Percentiles rank a stretch among this genome's conserved stretches.
phyloP scores from a whole-genome alignment of 2,797 vertebrate species.

The Melanotaenia maccullochi region DNA sequence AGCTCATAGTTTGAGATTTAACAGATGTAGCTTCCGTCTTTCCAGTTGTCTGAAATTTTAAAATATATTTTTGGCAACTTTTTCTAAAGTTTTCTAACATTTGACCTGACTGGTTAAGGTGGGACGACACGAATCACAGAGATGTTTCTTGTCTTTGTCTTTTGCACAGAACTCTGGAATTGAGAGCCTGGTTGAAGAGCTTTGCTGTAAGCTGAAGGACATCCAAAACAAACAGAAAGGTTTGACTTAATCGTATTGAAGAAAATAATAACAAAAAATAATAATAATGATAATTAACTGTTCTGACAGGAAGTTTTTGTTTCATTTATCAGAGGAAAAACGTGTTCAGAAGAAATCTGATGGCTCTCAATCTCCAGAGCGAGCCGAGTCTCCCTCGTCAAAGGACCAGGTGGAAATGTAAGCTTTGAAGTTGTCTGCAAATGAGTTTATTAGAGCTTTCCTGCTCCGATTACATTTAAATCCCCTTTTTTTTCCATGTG shows the following conservation, averaged over 20 bases:
- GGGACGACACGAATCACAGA: neutral
- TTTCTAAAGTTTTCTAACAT: too few relatives aligned
- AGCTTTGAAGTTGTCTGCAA: constrained; percentile 47
- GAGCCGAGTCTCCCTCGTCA: constrained; percentile 91
- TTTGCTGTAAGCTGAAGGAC: constrained; percentile 98
- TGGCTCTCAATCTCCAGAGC: constrained; percentile 92
- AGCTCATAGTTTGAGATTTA: too few relatives aligned
- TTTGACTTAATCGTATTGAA: constrained; percentile 55
- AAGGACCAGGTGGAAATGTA: constrained; percentile 99
- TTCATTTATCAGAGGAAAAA: constrained; percentile 89
- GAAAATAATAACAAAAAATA: neutral
- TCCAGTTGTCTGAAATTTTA: too few relatives aligned
- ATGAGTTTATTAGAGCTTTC: neutral
- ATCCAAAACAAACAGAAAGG: constrained; percentile 98
- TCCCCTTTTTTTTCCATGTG: constrained; percentile 31
- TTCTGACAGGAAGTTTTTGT: neutral
- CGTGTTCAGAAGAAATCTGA: constrained; percentile 94
- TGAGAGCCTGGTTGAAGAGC: constrained; percentile 98
- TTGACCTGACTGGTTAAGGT: too few relatives aligned
- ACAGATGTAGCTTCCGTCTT: too few relatives aligned
- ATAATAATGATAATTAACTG: too few relatives aligned
- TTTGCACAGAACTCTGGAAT: constrained; percentile 93
- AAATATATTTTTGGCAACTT: too few relatives aligned
- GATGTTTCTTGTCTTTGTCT: constrained; percentile 36
- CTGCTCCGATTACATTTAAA: constrained; percentile 7